phyloP scores from a whole-genome alignment of 2,888 invertebrate genomes.

The Agriopis aurantiaria region DNA sequence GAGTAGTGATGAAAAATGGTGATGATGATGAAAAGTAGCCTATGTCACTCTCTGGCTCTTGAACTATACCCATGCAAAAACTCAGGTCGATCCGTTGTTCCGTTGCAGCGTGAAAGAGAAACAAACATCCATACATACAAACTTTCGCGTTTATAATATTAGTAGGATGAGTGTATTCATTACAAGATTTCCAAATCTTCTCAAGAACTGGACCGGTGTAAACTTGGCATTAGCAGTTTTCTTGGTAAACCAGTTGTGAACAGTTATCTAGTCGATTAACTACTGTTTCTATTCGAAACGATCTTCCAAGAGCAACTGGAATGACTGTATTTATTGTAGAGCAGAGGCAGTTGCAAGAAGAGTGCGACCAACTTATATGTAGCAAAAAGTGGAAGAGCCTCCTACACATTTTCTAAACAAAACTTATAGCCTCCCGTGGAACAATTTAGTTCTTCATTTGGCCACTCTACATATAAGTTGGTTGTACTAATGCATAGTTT shows the following conservation, averaged over 20 bases:
- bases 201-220: neutral
- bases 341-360: slow-evolving; percentile 27
- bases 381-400: slow-evolving; percentile 14
- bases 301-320: slow-evolving; percentile 32
- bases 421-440: neutral
- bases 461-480: neutral
- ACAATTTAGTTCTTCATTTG: neutral
- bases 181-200: neutral
- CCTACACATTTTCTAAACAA: neutral
- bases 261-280: slow-evolving; percentile 36
- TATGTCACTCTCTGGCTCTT: too few species aligned
- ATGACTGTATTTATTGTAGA: too few species aligned
- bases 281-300: slow-evolving; percentile 50
- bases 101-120: too few species aligned
- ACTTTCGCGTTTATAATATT: too few species aligned
- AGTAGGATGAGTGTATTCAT: too few species aligned
- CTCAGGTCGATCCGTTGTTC: too few species aligned
- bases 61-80: too few species aligned
- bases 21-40: too few species aligned
- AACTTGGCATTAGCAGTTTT: slow-evolving; percentile 6
- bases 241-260: slow-evolving; percentile 47
- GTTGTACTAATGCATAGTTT: slow-evolving; percentile 5
- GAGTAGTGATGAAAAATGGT: too few species aligned
- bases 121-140: too few species aligned
- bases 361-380: neutral